Percentiles rank a stretch among this genome's conserved stretches.
These are phyloP conservation scores for Dicrostonyx torquatus DNA, from an alignment of 2,797 vertebrate species.

Conservation along the genomic window DNA sequence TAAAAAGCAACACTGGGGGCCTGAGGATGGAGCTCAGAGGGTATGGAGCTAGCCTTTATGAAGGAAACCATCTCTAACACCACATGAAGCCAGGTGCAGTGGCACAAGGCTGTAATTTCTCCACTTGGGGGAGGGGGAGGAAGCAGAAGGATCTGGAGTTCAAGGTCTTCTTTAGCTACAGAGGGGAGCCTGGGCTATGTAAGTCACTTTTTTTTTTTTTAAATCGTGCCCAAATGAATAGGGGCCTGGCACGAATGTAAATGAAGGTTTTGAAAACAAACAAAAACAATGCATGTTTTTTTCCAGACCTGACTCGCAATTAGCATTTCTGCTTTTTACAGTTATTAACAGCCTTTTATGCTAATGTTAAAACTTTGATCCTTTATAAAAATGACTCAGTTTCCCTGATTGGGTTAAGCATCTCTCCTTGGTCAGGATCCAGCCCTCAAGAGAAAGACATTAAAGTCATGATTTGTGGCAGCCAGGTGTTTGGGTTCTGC, in stretches of 20 bases:
- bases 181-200: not conserved
- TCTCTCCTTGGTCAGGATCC: constrained; percentile 60
- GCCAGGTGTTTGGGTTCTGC: constrained; percentile 69
- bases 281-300: not conserved
- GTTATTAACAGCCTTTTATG: constrained; percentile 14
- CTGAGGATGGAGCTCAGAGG: not conserved
- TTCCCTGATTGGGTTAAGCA: constrained; percentile 19
- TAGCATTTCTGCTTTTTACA: constrained; percentile 17
- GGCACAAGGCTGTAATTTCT: not conserved
- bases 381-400: constrained; percentile 54
- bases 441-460: constrained; percentile 72
- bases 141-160: not conserved
- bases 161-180: not conserved
- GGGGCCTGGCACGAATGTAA: not conserved
- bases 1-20: not conserved
- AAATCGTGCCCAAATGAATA: not conserved
- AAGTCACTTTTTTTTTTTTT: too few species aligned
- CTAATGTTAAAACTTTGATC: constrained; percentile 52
- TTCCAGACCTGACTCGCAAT: constrained; percentile 7
- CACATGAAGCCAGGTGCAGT: not conserved
- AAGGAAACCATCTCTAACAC: not conserved
- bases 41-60: not conserved
- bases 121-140: not conserved
- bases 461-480: constrained; percentile 52
- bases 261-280: not conserved